These are phyloP conservation scores for Gallinago stenura DNA, from an alignment of 2,797 vertebrate genomes.

Conservation along the genomic window DNA sequence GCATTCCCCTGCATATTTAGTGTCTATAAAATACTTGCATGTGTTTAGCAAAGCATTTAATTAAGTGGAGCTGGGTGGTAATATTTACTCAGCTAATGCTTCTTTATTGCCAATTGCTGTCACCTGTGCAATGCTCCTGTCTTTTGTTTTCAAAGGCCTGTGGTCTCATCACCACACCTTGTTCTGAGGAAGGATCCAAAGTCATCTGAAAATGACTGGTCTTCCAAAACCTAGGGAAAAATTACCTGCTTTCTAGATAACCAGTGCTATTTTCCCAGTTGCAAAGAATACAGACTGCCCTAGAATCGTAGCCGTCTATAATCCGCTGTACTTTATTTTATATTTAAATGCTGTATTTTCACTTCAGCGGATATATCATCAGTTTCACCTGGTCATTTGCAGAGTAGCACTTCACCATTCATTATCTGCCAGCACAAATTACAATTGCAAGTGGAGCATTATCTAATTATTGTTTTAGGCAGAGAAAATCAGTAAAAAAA, in stretches of 20 bases:
- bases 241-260: background rate
- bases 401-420: background rate
- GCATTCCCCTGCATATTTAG: background rate
- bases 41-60: conserved; percentile 40
- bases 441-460: background rate
- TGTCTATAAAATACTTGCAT: background rate
- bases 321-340: conserved; percentile 15
- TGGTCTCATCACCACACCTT: background rate
- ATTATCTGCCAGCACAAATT: conserved; percentile 21
- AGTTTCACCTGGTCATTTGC: background rate
- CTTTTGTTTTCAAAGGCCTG: background rate
- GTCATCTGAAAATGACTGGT: background rate
- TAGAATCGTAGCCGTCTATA: background rate
- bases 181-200: background rate
- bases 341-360: conserved; percentile 48
- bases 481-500: background rate
- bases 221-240: background rate
- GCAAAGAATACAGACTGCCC: background rate
- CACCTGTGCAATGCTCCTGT: background rate
- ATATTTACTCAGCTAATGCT: conserved; percentile 40
- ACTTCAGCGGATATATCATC: background rate
- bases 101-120: background rate
- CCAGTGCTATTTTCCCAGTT: background rate
- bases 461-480: conserved; percentile 28
- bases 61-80: conserved; percentile 15